These are phyloP conservation scores for Pangasius macronema DNA, from an alignment of 2,797 vertebrate genomes.

Conservation along the genomic window DNA sequence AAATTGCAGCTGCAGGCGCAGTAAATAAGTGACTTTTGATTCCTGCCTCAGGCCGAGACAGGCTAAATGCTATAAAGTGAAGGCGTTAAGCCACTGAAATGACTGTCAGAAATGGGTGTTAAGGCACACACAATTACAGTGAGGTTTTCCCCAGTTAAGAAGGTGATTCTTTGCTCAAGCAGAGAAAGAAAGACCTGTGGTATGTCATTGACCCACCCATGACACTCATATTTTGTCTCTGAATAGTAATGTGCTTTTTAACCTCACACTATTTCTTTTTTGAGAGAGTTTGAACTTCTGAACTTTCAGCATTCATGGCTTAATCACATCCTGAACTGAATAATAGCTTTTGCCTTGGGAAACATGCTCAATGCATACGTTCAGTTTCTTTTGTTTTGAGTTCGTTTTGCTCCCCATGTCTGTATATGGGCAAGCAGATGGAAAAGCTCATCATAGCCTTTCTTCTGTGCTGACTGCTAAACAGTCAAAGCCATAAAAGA, in stretches of 20 bases:
- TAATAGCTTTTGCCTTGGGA: neutral
- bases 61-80: conserved; percentile 1
- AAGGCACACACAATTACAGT: neutral
- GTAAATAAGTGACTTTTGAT: conserved; percentile 26
- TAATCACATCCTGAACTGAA: conserved; percentile 10
- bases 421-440: neutral
- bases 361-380: neutral
- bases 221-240: conserved; percentile 41
- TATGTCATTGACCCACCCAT: conserved; percentile 15
- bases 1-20: conserved; percentile 6
- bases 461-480: conserved; percentile 9
- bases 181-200: neutral
- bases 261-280: neutral
- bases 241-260: conserved; percentile 1
- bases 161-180: neutral
- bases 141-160: neutral
- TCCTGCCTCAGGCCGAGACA: conserved; percentile 2
- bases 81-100: conserved; percentile 10
- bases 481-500: neutral
- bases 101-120: neutral
- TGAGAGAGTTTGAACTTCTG: neutral
- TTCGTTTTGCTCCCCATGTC: neutral
- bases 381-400: neutral
- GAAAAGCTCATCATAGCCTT: neutral
- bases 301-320: neutral